Base-by-base conservation (phyloP, 1,140 invertebrate species). In the Delia radicum region DNA sequence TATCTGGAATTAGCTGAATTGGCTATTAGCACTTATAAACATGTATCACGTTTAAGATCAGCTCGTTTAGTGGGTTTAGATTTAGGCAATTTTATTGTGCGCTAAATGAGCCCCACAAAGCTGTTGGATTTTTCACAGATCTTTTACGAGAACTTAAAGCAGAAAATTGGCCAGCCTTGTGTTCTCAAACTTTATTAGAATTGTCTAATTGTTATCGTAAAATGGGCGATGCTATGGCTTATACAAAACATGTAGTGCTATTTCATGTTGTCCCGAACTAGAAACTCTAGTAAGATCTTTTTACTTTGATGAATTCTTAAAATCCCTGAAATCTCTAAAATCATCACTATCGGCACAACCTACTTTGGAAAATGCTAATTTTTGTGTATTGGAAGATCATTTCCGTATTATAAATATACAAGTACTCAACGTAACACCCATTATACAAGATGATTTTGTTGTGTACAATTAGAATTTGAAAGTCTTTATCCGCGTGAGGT, bases 11-110 rank as follows among this genome's bases (percentile, higher is more conserved):
- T 98, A 61, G 94, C 96, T 8, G 97, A 99, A 87, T 87, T 98
- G 75, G 96, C 96, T 0, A 97, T 98, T 91, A 95, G 96, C 61
- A 98, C 96, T 0, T 98, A 95, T 81, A 99, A 99, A 85, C 96
- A 98, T 87, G 96, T 98, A 79, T 92, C 95, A 7, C 90, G 96
- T 65, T 89, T 94, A 74, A 88, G 95, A 77, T 95, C 92, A 46
- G 96, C 97, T 0, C 90, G 95, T 69, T 89, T 94, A 18, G 94
- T 98, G 75, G 97, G 97, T 0, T 90, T 93, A 77, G 94, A 98
- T 84, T 85, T 99, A 21, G 96, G 97, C 0, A 89, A 92, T 28
- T 97, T 84, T 98, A 98, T 83, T 92, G 95, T 79, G 91, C 94
- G 75, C 87, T 95, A 1, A 94, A 94, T 2, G 94, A 98, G 82